Conservation (phyloP, 2,113 vertebrate species). For the Microcebus murinus region DNA sequence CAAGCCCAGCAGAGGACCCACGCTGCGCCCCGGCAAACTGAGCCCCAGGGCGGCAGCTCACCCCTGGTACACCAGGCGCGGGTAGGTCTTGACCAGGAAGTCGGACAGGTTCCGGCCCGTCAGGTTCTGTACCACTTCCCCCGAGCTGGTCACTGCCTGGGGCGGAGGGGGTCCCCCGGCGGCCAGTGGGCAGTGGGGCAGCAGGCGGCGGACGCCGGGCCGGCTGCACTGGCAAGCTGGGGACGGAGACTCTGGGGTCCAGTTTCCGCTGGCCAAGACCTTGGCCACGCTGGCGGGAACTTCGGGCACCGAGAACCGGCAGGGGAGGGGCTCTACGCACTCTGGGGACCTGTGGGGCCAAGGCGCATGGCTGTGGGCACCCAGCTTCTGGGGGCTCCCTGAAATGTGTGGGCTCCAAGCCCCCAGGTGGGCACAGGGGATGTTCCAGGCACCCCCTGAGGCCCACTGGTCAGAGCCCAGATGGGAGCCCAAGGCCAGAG, state of each 20-base stretch:
- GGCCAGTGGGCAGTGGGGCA: constrained; percentile 89
- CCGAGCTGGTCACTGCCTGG: constrained; percentile 84
- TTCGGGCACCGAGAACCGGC: constrained; percentile 83
- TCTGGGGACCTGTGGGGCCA: constrained; percentile 23
- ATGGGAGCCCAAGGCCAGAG: neutral
- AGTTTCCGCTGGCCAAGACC: constrained; percentile 85
- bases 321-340: neutral
- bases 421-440: rapidly evolving
- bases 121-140: constrained; percentile 92
- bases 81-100: constrained; percentile 96
- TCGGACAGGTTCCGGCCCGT: constrained; percentile 93
- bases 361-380: neutral
- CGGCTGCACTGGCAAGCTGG: constrained; percentile 91
- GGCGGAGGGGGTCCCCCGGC: constrained; percentile 90
- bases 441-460: rapidly evolving
- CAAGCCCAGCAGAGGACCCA: neutral
- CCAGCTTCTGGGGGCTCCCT: too few relatives aligned
- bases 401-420: neutral
- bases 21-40: rapidly evolving
- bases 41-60: constrained; percentile 66
- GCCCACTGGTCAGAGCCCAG: neutral
- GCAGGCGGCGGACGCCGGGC: constrained; percentile 85
- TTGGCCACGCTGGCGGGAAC: constrained; percentile 76
- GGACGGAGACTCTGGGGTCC: constrained; percentile 84
- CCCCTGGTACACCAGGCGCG: constrained; percentile 92